phyloP scores from a whole-genome alignment of 2,888 invertebrate species.

The Exocentrus adspersus region DNA sequence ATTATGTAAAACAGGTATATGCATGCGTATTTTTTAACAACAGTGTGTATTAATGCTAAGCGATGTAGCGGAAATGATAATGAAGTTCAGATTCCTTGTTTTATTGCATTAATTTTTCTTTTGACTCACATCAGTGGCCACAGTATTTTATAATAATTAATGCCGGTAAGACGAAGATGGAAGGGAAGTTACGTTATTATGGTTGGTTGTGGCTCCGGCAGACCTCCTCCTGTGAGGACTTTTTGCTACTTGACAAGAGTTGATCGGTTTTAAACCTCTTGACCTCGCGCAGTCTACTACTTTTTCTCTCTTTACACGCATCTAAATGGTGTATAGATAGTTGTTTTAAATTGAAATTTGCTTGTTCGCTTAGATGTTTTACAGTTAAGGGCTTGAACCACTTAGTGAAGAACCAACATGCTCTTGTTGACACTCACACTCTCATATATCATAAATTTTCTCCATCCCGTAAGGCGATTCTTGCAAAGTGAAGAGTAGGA shows the following conservation, averaged over 20 bases:
- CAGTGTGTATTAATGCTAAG: constrained; percentile 33
- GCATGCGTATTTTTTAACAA: constrained; percentile 24
- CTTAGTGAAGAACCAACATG: no score
- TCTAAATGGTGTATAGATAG: background rate
- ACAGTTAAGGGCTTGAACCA: no score
- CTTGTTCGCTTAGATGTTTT: no score
- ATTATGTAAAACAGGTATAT: constrained; percentile 36
- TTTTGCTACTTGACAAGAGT: constrained; percentile 49
- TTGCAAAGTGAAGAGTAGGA: no score
- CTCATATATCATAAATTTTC: no score
- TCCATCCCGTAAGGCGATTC: no score
- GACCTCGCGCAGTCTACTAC: constrained; percentile 33
- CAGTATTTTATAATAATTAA: constrained; percentile 27
- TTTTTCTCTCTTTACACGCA: background rate
- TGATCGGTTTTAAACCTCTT: constrained; percentile 45
- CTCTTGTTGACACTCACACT: no score
- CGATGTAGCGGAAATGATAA: constrained; percentile 40
- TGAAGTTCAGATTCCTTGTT: constrained; percentile 32
- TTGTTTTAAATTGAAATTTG: constrained; percentile 6
- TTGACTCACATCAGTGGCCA: constrained; percentile 32
- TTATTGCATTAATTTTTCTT: constrained; percentile 39
- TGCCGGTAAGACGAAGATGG: constrained; percentile 17
- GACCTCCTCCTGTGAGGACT: constrained; percentile 43
- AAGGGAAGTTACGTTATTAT: constrained; percentile 30
- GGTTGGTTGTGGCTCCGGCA: constrained; percentile 36